Conservation (phyloP, 2,113 vertebrate species). For the Sinosuthora webbiana region DNA sequence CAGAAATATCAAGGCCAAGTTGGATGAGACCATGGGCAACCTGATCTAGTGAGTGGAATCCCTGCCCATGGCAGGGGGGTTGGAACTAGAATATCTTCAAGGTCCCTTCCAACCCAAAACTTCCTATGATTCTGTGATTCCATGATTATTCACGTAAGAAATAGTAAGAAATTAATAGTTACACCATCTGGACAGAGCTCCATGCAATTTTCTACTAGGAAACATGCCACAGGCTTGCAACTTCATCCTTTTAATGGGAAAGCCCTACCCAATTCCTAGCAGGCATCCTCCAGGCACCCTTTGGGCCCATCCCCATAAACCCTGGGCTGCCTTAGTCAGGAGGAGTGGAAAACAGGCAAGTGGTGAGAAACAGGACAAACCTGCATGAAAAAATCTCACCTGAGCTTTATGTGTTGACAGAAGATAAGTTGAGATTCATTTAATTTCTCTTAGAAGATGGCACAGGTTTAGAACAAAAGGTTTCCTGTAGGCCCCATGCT, state of each 20-base stretch:
- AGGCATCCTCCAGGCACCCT: neutral
- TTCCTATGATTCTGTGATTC: neutral
- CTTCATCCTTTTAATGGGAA: neutral
- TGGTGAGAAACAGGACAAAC: neutral
- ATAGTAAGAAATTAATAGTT: neutral
- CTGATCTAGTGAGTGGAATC: neutral
- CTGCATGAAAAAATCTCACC: neutral
- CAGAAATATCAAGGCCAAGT: neutral
- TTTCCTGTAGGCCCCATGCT: neutral
- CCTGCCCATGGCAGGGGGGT: rapidly evolving
- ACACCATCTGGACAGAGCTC: neutral
- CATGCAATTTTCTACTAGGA: neutral
- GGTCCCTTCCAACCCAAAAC: neutral
- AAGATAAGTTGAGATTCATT: neutral
- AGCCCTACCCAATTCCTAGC: neutral
- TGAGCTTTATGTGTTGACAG: neutral
- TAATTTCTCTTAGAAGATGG: neutral
- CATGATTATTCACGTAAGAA: neutral
- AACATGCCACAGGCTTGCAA: neutral
- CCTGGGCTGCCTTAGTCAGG: neutral
- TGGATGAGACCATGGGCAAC: neutral
- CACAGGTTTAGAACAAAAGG: neutral
- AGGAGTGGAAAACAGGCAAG: neutral
- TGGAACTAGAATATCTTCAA: neutral
- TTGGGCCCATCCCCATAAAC: neutral